Base-by-base conservation (phyloP, 1,140 invertebrate genomes). In the Drosophila mayri region DNA sequence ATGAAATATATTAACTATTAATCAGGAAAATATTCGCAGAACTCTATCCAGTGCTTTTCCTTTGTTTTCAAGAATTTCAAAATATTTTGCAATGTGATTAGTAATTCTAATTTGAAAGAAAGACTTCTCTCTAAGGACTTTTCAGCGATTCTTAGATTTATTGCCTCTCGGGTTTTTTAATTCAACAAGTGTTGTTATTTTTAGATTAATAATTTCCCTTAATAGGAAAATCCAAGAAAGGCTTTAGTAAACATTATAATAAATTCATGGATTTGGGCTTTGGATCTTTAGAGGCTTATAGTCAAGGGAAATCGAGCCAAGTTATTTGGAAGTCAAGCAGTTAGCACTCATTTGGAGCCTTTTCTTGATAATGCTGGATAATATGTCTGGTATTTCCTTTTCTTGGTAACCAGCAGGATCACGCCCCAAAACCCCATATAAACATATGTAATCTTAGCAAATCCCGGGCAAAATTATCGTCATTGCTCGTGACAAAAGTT, bases 401-500 rank as follows among this genome's bases (percentile, higher is more conserved):
- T 40, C 35, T 32, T 12, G 20, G 62, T 14, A 65, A 54, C 4
- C 11, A 12, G 5, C 0, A 32, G 10, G 7, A 2, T 32, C 50
- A 54, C 32, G 14, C 52, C 32, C 50, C 52, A 16, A 54, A 54
- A 11, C 35, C 37, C 65, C 67, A 60, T 16, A 58, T 38, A 46
- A 25, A 14, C 43, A 46, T 22, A 11, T 22, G 20, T 68, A 75
- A 81, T 86, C 82, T 81, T 44, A 22, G 25, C 58, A 83, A 84
- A 80, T 85, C 63, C 72, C 60, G 35, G 46, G 25, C 37, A 5
- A 64, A 60, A 68, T 67, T 76, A 54, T 37, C 76, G 46, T 54
- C 50, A 73, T 66, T 70, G 49, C 65, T 62, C 37, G 75, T 74
- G 67, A 65, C 66, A 88, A 87, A 87, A 80, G 84, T 88, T 87